Conservation (phyloP, 1,140 invertebrate genomes). For the Phymastichus coffea region DNA sequence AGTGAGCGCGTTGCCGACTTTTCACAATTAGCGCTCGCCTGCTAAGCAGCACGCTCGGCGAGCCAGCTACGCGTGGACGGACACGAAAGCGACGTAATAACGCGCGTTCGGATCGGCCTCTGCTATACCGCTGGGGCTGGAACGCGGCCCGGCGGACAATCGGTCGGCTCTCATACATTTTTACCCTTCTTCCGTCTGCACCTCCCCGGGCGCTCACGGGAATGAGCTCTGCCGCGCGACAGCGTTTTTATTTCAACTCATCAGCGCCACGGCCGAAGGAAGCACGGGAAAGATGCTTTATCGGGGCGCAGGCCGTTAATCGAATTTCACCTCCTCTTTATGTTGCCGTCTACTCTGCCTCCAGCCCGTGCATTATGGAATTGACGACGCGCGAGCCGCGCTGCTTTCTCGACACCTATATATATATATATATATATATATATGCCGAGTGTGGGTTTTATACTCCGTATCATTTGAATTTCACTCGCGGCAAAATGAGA, state of each 20-base stretch:
- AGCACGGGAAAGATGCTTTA: slow-evolving; percentile 29
- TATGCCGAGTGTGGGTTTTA: slow-evolving; percentile 10
- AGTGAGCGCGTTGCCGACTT: too few relatives aligned
- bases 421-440: too few relatives aligned
- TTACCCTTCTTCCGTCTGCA: not conserved
- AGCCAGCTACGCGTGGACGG: too few relatives aligned
- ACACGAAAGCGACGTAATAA: too few relatives aligned
- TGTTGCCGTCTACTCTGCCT: not conserved
- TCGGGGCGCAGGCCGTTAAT: slow-evolving; percentile 19
- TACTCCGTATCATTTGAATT: not conserved
- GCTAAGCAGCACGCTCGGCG: too few relatives aligned
- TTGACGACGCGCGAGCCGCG: not conserved
- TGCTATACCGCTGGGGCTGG: too few relatives aligned
- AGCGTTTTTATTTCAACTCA: slow-evolving; percentile 11
- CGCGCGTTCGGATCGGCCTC: too few relatives aligned
- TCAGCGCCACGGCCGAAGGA: slow-evolving; percentile 15
- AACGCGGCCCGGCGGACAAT: not conserved
- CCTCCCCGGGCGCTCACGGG: not conserved
- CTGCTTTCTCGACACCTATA: not conserved
- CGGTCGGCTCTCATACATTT: not conserved
- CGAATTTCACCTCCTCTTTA: slow-evolving; percentile 25
- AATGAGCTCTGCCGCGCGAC: not conserved
- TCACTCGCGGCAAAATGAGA: slow-evolving; percentile 7
- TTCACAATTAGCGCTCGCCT: too few relatives aligned
- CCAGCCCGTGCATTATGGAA: slow-evolving; percentile 4